Base-by-base conservation (phyloP, 2,113 vertebrate species). In the Nibea albiflora region DNA sequence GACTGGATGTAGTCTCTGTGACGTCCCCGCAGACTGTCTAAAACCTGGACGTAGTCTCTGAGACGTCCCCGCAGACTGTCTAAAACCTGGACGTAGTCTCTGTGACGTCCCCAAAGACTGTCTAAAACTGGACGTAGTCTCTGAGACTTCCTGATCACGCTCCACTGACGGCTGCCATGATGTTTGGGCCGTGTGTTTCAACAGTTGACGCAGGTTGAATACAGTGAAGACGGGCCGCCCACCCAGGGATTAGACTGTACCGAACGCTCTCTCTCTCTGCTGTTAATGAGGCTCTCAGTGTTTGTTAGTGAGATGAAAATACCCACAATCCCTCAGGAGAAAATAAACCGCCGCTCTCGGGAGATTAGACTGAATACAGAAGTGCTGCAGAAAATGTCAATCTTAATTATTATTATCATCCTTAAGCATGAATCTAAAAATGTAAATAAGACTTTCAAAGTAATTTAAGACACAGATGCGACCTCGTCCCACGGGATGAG, bases 221-320 rank as follows among this genome's bases (percentile, higher is more conserved):
- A 11, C 22, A 70, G 65, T 46, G 26, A 47, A 46, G 12, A 65
- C 24, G 65, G 28, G 54, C 1, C 61, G 6, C 47, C 2, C 50
- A 60, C 62, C 76, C 80, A 80, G 88, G 83, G 80, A 87, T 80
- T 85, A 85, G 76, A 53, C 82, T 9, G 60, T 17, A 63, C 76
- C 73, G 14, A 9, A 57, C 26, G 44, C 2, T 4, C 24, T 39
- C 71, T 58, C 73, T 26, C 66, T 44, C 62, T 70, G 76, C 78
- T 54, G 66, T 47, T 90, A 85, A 87, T 87, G 85, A 90, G 85
- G 60, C 80, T 78, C 31, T 56, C 35, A 52, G 39, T 78, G 75
- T 85, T 83, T 89, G 75, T 87, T 69, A 46, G 22, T 20, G 1
- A 72, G 76, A 88, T 83, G 56, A 88, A 85, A 85, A 88, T 85